A percentile compares a stretch with the other conserved stretches of the same genome.
phyloP scores from a whole-genome alignment of 2,113 vertebrate species.

The Heloderma charlesbogerti region DNA sequence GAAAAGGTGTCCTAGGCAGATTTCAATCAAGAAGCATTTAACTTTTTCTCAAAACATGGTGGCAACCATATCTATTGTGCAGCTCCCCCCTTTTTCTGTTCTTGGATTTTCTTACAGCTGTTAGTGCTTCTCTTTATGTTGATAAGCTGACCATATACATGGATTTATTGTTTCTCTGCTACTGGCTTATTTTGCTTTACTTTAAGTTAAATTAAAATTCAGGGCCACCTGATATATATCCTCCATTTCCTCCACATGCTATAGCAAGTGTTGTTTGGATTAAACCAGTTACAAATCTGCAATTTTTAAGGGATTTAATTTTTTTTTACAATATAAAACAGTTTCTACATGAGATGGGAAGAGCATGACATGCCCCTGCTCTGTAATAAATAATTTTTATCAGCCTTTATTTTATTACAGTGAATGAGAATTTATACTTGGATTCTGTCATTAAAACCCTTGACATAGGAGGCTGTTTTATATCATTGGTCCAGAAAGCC shows the following conservation, averaged over 20 bases:
- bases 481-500: not conserved
- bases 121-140: not conserved
- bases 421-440: not conserved
- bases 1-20: not conserved
- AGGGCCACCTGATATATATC: conserved; percentile 4
- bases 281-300: not conserved
- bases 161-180: conserved; percentile 48
- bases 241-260: not conserved
- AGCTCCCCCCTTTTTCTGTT: not conserved
- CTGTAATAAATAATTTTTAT: not conserved
- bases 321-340: not conserved
- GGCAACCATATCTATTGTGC: not conserved
- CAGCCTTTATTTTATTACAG: conserved; percentile 28
- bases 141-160: conserved; percentile 41
- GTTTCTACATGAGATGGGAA: conserved; percentile 27
- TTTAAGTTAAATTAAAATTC: conserved; percentile 8
- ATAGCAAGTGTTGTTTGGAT: not conserved
- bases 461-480: not conserved
- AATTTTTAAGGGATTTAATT: not conserved
- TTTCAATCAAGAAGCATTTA: not conserved
- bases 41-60: not conserved
- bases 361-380: not conserved
- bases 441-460: not conserved
- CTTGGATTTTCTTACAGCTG: not conserved
- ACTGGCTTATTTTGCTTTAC: conserved; percentile 38